These are phyloP conservation scores for Meta bourneti DNA, from an alignment of 2,888 invertebrate species.

Conservation along the genomic window DNA sequence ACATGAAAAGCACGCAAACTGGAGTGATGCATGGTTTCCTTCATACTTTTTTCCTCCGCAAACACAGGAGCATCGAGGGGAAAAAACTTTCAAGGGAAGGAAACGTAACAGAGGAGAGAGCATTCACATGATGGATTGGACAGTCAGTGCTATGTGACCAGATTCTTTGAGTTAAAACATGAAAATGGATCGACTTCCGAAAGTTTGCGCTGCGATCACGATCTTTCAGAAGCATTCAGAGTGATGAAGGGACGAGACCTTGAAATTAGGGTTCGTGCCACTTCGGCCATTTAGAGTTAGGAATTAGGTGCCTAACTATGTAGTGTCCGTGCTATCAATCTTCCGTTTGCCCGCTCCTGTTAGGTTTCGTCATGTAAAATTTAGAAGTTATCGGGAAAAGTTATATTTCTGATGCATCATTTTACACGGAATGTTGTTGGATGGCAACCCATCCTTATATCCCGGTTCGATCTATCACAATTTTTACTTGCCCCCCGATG, in stretches of 20 bases:
- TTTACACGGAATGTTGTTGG: neutral
- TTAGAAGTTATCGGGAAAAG: neutral
- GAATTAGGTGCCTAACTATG: neutral
- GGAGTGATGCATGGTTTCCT: conserved; percentile 51
- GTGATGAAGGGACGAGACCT: neutral
- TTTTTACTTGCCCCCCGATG: too few species aligned
- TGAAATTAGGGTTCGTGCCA: neutral
- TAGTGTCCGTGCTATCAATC: neutral
- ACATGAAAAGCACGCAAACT: conserved; percentile 26
- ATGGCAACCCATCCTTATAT: neutral
- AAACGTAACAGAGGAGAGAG: neutral
- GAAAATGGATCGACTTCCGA: neutral
- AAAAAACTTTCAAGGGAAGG: neutral
- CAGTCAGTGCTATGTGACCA: conserved; percentile 35
- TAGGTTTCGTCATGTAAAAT: neutral
- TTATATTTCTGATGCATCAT: neutral
- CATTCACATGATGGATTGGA: conserved; percentile 27
- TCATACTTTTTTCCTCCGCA: neutral
- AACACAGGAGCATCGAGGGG: neutral
- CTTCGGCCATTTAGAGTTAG: neutral
- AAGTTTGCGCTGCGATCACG: conserved; percentile 14
- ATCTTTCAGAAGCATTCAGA: neutral
- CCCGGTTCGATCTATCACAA: too few species aligned
- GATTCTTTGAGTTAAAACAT: conserved; percentile 18
- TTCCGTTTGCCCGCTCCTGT: neutral